phyloP scores from a whole-genome alignment of 2,113 vertebrate genomes.

The Eulemur rufifrons region DNA sequence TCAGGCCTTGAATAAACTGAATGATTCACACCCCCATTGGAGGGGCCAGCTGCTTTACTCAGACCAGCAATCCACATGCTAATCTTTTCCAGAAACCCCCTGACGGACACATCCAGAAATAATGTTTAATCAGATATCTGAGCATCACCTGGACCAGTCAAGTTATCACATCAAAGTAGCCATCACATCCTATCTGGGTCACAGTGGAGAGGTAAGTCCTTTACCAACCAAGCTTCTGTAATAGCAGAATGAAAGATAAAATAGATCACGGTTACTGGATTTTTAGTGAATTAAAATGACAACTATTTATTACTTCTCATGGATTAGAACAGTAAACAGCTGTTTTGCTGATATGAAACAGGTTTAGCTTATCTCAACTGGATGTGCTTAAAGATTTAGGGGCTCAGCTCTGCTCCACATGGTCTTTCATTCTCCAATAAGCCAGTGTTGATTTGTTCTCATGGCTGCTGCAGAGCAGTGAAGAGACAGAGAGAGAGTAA shows the following conservation, averaged over 20 bases:
- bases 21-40: no score
- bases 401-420: neutral
- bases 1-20: neutral
- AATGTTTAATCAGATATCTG: neutral
- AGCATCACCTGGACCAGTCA: neutral
- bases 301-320: neutral
- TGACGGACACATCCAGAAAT: neutral
- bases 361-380: neutral
- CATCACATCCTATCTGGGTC: neutral
- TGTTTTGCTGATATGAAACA: neutral
- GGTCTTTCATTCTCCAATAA: neutral
- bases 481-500: neutral
- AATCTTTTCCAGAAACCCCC: neutral
- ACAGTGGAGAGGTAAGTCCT: neutral
- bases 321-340: neutral
- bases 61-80: neutral
- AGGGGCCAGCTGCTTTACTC: neutral
- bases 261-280: neutral
- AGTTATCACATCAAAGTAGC: neutral
- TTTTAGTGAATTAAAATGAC: neutral
- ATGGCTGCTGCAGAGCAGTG: neutral
- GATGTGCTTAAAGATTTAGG: neutral
- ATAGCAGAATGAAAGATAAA: neutral
- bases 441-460: neutral
- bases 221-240: neutral